Evolutionary conservation across 2,113 vertebrate species (phyloP), one percentile per base, ranked within the genome.

Genomic region (Corapipo altera): DNA sequence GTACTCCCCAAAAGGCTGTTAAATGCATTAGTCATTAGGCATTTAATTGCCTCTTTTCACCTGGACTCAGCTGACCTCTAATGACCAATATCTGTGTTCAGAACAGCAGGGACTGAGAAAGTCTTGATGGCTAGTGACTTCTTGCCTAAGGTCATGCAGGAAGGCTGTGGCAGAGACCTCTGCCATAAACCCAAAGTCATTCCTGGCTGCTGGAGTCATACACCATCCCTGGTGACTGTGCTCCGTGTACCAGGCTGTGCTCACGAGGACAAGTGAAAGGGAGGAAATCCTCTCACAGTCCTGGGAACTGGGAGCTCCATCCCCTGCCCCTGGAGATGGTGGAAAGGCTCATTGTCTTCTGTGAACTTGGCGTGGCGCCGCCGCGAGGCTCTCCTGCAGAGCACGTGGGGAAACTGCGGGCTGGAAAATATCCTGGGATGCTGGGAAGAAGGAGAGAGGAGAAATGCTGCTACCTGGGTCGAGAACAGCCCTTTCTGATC

Each of bases 241-340:
- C 59, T 91, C 79, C 0, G 0, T 1, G 23, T 59, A 37, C 80
- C 81, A 73, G 62, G 32, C 64, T 49, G 49, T 1, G 2, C 15
- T 77, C 43, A 10, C 0, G 0, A 69, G 43, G 65, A 54, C 55
- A 44, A 95, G 80, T 61, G 91, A 87, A 89, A 91, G 82, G 69
- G 87, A 91, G 89, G 87, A 95, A 95, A 89, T 94, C n/a, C 84
- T 95, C 78, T 95, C 66, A 6, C n/a, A 82, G n/a, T 26, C 81
- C 80, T 93, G 91, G 94, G 74, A 91, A 69, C 18, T 65, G 89
- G 61, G 69, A 72, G n/a, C 70, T 95, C 78, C 65, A 57, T 72
- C 39, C 44, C 32, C 54, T 89, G 52, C 37, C 61, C 35, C 54
- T 73, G 44, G 74, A 89, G 70, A 35, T 54, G 61, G 27, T 84